Conservation (phyloP, 2,888 invertebrate species). For the Deilephila porcellus region DNA sequence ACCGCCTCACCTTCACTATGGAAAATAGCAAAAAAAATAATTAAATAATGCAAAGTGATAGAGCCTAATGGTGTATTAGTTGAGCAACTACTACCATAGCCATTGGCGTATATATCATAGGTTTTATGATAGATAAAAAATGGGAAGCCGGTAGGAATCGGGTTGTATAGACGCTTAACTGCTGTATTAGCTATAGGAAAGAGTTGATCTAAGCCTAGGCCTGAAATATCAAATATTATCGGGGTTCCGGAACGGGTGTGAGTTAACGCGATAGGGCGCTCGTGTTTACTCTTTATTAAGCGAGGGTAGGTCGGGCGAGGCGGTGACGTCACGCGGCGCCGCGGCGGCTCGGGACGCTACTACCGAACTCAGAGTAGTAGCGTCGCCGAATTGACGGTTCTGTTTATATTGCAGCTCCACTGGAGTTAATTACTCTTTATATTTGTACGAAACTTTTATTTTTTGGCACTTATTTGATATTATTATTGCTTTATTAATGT, state of each 20-base stretch:
- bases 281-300: slow-evolving; percentile 57
- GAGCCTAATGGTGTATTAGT: too few relatives aligned
- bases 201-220: background rate
- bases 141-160: too few relatives aligned
- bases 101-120: too few relatives aligned
- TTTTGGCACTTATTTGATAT: too few relatives aligned
- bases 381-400: slow-evolving; percentile 68
- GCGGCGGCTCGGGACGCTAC: slow-evolving; percentile 66
- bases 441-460: background rate
- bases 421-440: background rate
- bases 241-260: slow-evolving; percentile 34
- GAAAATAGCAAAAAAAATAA: too few relatives aligned
- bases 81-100: too few relatives aligned
- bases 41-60: too few relatives aligned
- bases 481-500: too few relatives aligned
- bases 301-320: slow-evolving; percentile 49
- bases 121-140: too few relatives aligned
- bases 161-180: too few relatives aligned
- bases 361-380: slow-evolving; percentile 62
- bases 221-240: slow-evolving; percentile 40
- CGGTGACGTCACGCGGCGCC: slow-evolving; percentile 76
- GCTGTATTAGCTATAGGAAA: background rate
- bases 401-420: slow-evolving; percentile 31
- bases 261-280: slow-evolving; percentile 53
- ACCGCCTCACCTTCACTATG: background rate